Base-by-base conservation (phyloP, 2,797 vertebrate genomes). In the Phalanger gymnotis region DNA sequence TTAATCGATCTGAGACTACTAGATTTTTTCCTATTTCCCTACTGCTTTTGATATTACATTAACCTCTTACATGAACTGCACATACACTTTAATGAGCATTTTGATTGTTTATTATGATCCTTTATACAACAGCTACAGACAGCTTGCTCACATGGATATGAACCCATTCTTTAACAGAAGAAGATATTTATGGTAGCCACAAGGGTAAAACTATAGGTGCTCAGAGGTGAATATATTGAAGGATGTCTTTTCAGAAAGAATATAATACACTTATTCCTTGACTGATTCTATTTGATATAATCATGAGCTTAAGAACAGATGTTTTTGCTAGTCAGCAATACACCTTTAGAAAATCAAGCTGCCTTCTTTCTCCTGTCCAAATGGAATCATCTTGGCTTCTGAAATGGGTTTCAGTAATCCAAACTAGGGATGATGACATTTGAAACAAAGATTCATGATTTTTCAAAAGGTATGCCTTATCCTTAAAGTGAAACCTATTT, bases 301-400 rank as follows among this genome's bases (percentile, higher is more conserved):
- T 97, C 96, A 97, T 73, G 94, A 94, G 91, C 57, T 95, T 92
- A 94, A 93, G n/a, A 73, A 56, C 1, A 53, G 6, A 66, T 93
- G 92, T 96, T 31, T 96, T 96, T 94, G 9, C 97, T 91, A 87
- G 95, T 96, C 93, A 97, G 58, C 93, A 5, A 47, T 93, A 19
- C 51, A 90, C 14, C 30, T 98, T 96, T 96, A 97, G 90, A 96
- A 95, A 40, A 94, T 96, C 96, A 96, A 95, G 87, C 93, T 47
- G 12, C 57, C 53, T 53, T 96, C 10, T 91, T 58, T 6, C 25
- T 22, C 6, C 22, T 93, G 92, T 97, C 87, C 16, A 96, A 92
- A 96, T 55, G 3, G 22, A 90, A 51, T 0, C 94, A 92, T 53
- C 90, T 10, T 0, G 81, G 34, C 87, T 97, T 91, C 4, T 95